Conservation (phyloP, 1,140 invertebrate species). For the Diuraphis noxia region DNA sequence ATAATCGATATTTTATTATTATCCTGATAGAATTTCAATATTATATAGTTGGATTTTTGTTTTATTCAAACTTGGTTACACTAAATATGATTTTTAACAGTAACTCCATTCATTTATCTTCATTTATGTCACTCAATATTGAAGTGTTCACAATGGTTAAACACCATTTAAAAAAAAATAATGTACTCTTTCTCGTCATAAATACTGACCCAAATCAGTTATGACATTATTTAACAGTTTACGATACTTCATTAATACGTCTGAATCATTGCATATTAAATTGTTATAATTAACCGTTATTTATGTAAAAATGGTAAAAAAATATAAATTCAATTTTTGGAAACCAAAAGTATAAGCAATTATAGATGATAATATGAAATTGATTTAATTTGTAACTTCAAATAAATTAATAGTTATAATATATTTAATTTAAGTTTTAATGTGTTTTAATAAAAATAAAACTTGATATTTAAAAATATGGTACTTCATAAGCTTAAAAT, state of each 20-base stretch:
- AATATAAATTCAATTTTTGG: not conserved
- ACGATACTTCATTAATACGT: conserved; percentile 10
- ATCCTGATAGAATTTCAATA: not conserved
- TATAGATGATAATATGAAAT: not conserved
- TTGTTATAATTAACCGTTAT: not conserved
- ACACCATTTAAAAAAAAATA: conserved; percentile 1
- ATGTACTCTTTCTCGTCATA: not conserved
- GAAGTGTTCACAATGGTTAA: conserved; percentile 37
- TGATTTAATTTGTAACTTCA: not conserved
- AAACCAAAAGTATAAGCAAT: not conserved
- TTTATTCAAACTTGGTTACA: conserved; percentile 12
- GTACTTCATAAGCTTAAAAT: not conserved
- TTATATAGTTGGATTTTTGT: not conserved
- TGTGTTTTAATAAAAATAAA: not conserved
- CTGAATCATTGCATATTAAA: not conserved
- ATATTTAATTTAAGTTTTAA: not conserved
- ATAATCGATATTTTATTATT: not conserved
- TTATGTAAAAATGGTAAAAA: not conserved
- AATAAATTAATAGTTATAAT: not conserved
- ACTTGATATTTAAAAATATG: not conserved
- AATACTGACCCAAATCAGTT: conserved; percentile 15
- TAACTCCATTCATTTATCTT: conserved; percentile 32
- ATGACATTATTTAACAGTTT: not conserved
- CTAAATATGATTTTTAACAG: conserved; percentile 18
- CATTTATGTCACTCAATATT: conserved; percentile 41